phyloP scores from a whole-genome alignment of 1,140 invertebrate genomes.

The Nilaparvata lugens region DNA sequence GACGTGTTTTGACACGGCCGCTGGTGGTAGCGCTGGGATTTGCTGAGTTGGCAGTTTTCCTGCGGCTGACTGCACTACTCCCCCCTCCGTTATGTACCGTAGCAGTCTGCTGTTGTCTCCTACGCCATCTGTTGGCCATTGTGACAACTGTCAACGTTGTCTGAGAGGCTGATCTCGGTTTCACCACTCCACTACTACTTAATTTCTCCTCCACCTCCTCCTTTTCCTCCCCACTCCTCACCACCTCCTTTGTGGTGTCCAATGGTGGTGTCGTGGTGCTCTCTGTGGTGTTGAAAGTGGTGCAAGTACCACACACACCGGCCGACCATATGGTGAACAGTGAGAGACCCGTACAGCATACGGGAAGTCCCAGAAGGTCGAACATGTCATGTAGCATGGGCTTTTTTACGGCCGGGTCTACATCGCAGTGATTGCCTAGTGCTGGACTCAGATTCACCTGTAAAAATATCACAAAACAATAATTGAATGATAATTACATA shows the following conservation, averaged over 20 bases:
- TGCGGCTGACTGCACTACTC: neutral
- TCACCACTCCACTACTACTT: neutral
- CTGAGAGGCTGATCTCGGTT: conserved; percentile 7
- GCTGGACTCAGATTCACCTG: conserved; percentile 77
- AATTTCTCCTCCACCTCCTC: neutral
- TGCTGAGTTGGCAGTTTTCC: neutral
- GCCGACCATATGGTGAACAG: conserved; percentile 45
- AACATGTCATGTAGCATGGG: conserved; percentile 77
- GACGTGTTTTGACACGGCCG: neutral
- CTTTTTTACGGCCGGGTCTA: conserved; percentile 72
- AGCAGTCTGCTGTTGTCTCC: conserved; percentile 6
- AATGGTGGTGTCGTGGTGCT: neutral
- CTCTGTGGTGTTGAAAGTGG: neutral
- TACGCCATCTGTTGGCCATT: conserved; percentile 24
- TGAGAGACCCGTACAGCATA: conserved; percentile 59
- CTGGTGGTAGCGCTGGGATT: neutral
- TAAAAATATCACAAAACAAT: too few relatives aligned
- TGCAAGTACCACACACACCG: neutral
- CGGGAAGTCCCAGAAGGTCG: conserved; percentile 67
- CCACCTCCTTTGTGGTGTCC: neutral
- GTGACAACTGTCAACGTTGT: conserved; percentile 21
- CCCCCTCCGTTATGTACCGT: neutral
- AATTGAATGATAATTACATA: neutral
- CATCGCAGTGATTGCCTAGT: conserved; percentile 66
- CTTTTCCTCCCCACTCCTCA: too few relatives aligned